Evolutionary conservation across 2,113 vertebrate species (phyloP).

Genomic region (Cervus canadensis): DNA sequence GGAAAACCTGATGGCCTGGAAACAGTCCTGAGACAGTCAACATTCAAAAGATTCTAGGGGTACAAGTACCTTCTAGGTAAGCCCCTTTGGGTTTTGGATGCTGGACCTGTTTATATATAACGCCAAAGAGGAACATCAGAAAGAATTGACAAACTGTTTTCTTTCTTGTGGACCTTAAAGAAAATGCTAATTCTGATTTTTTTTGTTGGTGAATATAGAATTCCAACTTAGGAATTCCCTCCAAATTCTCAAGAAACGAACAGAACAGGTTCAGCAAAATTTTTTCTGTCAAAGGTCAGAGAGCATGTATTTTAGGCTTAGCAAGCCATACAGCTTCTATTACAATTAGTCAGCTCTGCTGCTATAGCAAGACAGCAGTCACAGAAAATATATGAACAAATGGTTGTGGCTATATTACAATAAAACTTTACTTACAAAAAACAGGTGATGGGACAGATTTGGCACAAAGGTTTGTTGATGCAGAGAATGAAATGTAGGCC

Average conservation of each 20-base stretch:
- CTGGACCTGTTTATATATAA: background rate
- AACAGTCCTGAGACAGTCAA: background rate
- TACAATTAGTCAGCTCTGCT: background rate
- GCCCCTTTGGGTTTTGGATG: background rate
- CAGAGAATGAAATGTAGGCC: background rate
- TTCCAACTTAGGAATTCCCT: background rate
- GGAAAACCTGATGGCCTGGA: background rate
- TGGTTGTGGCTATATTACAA: background rate
- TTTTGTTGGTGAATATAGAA: background rate
- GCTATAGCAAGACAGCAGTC: background rate
- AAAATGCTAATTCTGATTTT: constrained; percentile 11
- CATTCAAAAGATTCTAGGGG: background rate
- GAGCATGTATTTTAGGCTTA: background rate
- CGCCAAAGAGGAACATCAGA: background rate
- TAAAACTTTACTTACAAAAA: background rate
- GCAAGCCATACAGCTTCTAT: background rate
- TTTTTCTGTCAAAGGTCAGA: background rate
- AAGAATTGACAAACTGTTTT: background rate
- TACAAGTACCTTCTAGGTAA: background rate
- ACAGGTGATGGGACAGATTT: background rate
- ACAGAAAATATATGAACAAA: background rate
- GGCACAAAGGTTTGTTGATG: background rate
- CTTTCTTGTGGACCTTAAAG: background rate
- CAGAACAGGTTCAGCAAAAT: background rate
- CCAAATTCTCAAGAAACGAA: background rate